Conservation (phyloP, 1,140 invertebrate genomes). For the Stratiolaelaps scimitus region DNA sequence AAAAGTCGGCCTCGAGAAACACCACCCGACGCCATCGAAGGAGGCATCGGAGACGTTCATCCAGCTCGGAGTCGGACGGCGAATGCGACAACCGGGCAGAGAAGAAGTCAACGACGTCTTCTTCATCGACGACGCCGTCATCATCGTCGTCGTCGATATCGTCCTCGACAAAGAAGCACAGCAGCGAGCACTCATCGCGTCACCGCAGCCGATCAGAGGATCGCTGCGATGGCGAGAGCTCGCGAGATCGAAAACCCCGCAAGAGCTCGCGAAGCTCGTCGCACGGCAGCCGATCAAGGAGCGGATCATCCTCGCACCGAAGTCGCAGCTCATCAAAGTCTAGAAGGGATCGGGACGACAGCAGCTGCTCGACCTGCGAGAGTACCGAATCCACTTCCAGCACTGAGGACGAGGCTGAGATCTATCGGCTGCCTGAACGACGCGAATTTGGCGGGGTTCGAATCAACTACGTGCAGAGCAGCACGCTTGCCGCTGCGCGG, state of each 20-base stretch:
- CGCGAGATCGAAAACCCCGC: slow-evolving; percentile 24
- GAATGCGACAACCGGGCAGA: slow-evolving; percentile 32
- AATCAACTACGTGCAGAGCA: slow-evolving; percentile 77
- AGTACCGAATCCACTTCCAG: slow-evolving; percentile 50
- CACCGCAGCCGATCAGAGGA: slow-evolving; percentile 29
- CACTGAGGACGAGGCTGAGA: slow-evolving; percentile 56
- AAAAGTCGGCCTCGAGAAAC: slow-evolving; percentile 26
- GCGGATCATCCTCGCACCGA: neutral
- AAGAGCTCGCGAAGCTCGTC: slow-evolving; percentile 18
- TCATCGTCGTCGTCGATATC: neutral
- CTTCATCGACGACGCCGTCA: neutral
- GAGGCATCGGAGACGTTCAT: slow-evolving; percentile 9
- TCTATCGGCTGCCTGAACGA: slow-evolving; percentile 57
- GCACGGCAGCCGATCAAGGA: slow-evolving; percentile 23
- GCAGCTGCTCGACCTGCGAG: slow-evolving; percentile 61
- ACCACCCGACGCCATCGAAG: slow-evolving; percentile 10
- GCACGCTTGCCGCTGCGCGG: slow-evolving; percentile 54
- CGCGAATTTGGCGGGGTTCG: slow-evolving; percentile 60
- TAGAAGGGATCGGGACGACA: slow-evolving; percentile 31
- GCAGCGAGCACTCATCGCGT: slow-evolving; percentile 21
- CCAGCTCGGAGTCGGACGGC: slow-evolving; percentile 30
- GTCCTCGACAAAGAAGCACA: slow-evolving; percentile 14
- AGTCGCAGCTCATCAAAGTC: slow-evolving; percentile 15
- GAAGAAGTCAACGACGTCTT: slow-evolving; percentile 22
- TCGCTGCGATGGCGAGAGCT: slow-evolving; percentile 27